These are phyloP conservation scores for Schizopygopsis pylzovi DNA, from an alignment of 2,797 vertebrate genomes.

Conservation along the genomic window DNA sequence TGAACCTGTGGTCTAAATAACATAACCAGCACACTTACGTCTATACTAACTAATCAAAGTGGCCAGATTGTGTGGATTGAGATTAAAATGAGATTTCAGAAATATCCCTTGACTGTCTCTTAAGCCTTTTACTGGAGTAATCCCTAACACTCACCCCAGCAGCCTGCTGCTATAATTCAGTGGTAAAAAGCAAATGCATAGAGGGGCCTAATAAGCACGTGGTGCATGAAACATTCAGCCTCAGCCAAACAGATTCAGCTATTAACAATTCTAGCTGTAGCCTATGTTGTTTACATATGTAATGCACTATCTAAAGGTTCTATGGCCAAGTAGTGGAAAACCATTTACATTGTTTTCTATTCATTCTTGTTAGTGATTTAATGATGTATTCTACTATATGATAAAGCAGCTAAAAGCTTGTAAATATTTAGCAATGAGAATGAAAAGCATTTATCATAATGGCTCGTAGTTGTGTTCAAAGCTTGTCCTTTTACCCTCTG, in stretches of 20 bases:
- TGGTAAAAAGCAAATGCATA: constrained; percentile 77
- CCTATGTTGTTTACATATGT: not conserved
- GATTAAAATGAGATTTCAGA: constrained; percentile 77
- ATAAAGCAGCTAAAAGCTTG: not conserved
- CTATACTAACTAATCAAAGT: constrained; percentile 18
- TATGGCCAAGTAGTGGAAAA: not conserved
- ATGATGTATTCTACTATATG: not conserved
- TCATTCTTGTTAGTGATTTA: not conserved
- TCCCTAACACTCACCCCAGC: constrained; percentile 72
- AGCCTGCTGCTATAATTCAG: constrained; percentile 73
- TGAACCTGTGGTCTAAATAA: constrained; percentile 43
- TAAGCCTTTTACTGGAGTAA: constrained; percentile 82
- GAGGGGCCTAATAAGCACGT: constrained; percentile 74
- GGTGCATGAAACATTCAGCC: constrained; percentile 24
- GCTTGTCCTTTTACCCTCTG: not conserved
- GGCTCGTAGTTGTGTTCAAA: not conserved
- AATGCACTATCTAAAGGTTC: not conserved
- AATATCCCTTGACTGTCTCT: constrained; percentile 78
- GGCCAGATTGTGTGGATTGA: constrained; percentile 70
- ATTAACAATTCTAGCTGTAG: not conserved
- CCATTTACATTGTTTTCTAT: not conserved
- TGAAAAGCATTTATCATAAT: not conserved
- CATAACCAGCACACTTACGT: not conserved
- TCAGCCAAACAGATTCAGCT: not conserved
- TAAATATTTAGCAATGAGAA: not conserved